phyloP scores from a whole-genome alignment of 2,113 vertebrate genomes.

The Lates calcarifer region DNA sequence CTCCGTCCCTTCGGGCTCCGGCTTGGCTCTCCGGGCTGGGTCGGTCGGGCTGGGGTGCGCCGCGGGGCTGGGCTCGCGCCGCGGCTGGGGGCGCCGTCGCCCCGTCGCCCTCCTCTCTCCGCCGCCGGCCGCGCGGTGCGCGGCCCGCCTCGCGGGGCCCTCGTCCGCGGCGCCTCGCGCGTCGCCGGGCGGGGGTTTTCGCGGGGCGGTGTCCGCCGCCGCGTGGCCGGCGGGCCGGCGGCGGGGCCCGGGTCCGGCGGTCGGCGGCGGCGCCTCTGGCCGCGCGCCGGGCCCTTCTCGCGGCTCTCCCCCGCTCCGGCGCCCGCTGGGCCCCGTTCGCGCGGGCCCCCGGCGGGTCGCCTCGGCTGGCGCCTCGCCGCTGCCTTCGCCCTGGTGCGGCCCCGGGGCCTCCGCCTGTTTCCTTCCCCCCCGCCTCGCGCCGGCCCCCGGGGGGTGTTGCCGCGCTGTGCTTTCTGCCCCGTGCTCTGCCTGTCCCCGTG shows the following conservation, averaged over 20 bases:
- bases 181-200: background rate
- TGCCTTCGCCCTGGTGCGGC: slow-evolving; percentile 21
- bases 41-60: slow-evolving; percentile 5
- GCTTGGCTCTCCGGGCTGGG: slow-evolving; percentile 16
- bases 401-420: too few species aligned
- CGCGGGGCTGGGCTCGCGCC: slow-evolving; percentile 15
- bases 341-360: background rate
- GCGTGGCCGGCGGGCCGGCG: background rate
- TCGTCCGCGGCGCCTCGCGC: background rate
- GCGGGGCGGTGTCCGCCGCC: slow-evolving; percentile 7
- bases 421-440: too few species aligned
- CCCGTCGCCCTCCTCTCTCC: background rate
- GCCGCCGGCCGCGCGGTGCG: background rate
- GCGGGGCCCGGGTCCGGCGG: slow-evolving; percentile 3
- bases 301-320: slow-evolving; percentile 50
- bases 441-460: too few species aligned
- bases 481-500: too few species aligned
- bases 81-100: slow-evolving; percentile 23
- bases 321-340: slow-evolving; percentile 2
- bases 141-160: background rate
- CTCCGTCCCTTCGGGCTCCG: background rate
- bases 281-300: slow-evolving; percentile 55
- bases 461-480: background rate
- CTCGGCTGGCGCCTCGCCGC: slow-evolving; percentile 18
- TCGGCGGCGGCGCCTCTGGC: slow-evolving; percentile 42